phyloP scores from a whole-genome alignment of 2,888 invertebrate species.

The Dolichomitus sp. region DNA sequence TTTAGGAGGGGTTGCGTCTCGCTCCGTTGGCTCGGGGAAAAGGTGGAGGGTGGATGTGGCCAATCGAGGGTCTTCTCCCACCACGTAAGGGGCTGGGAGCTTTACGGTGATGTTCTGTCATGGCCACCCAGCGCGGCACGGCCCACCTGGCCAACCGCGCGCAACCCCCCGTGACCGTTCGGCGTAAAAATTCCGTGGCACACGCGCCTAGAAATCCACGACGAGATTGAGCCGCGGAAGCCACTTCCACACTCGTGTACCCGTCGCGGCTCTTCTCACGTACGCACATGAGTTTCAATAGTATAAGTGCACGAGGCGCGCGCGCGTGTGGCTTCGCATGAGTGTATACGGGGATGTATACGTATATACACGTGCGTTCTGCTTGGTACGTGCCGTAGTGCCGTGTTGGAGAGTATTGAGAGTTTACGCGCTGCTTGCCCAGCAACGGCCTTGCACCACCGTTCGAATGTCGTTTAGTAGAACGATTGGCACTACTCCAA shows the following conservation, averaged over 20 bases:
- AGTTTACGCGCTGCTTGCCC: conserved; percentile 61
- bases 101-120: conserved; percentile 54
- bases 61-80: conserved; percentile 61
- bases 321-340: conserved; percentile 45
- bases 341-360: not conserved
- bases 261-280: conserved; percentile 25
- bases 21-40: conserved; percentile 60
- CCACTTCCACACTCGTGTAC: conserved; percentile 54
- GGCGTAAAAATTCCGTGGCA: conserved; percentile 49
- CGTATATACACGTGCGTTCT: conserved; percentile 9
- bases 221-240: conserved; percentile 55
- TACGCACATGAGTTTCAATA: not conserved
- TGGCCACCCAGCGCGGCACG: conserved; percentile 71
- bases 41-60: conserved; percentile 43
- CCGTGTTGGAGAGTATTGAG: conserved; percentile 34
- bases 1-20: conserved; percentile 47
- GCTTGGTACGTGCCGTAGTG: conserved; percentile 32
- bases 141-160: conserved; percentile 67
- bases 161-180: conserved; percentile 43
- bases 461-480: conserved; percentile 65
- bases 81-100: conserved; percentile 40
- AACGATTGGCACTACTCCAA: conserved; percentile 64
- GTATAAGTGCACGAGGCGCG: conserved; percentile 19
- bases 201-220: conserved; percentile 54
- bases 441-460: conserved; percentile 64